A percentile compares a stretch with the other conserved stretches of the same genome.
Conservation (phyloP, 1,140 invertebrate species). For the Lepidurus apus region DNA sequence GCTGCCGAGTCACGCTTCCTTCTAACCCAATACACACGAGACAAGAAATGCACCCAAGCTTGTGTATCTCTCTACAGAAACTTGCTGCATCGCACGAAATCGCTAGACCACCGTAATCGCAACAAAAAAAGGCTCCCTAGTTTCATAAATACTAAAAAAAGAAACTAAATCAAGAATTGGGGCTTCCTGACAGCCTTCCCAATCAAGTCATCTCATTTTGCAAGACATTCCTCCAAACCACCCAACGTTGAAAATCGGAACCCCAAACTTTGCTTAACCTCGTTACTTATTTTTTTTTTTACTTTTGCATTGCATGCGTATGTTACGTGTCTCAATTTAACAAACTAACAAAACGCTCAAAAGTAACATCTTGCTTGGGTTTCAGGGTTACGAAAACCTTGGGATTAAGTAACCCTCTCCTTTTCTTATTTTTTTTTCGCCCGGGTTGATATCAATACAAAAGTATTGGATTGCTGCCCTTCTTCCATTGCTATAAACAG, state of each 20-base stretch:
- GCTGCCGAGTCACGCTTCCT: slow-evolving; percentile 11
- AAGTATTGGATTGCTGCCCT: slow-evolving; percentile 11
- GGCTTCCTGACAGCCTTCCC: neutral
- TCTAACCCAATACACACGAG: neutral
- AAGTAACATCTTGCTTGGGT: neutral
- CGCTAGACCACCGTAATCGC: neutral
- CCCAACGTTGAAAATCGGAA: neutral
- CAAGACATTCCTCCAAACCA: neutral
- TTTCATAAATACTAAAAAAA: too few relatives aligned
- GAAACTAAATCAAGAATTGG: neutral
- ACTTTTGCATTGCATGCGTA: neutral
- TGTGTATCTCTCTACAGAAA: neutral
- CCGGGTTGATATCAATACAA: neutral
- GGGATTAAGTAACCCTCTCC: neutral
- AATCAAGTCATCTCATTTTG: neutral
- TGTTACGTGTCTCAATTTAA: slow-evolving; percentile 22
- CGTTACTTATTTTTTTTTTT: neutral
- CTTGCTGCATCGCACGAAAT: neutral
- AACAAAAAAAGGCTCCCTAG: neutral
- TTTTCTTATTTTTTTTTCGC: neutral
- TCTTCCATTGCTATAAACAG: neutral
- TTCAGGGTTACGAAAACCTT: neutral
- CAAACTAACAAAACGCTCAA: neutral
- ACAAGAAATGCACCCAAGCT: neutral
- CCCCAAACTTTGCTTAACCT: too few relatives aligned